These are phyloP conservation scores for Tympanuchus pallidicinctus DNA, from an alignment of 2,113 vertebrate genomes.

Conservation along the genomic window DNA sequence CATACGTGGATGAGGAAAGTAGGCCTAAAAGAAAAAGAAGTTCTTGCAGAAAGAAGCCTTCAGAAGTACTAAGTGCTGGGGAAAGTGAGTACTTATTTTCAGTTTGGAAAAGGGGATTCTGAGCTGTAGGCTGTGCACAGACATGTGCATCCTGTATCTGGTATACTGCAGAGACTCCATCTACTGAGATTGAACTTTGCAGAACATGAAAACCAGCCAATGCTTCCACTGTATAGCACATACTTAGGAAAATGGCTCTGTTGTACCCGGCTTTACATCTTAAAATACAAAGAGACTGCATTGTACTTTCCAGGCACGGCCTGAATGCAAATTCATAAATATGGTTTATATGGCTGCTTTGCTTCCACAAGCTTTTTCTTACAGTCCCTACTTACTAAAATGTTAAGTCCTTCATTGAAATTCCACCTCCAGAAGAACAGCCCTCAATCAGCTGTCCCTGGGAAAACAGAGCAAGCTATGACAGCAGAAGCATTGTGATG, in stretches of 20 bases:
- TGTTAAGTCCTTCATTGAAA: conserved; percentile 48
- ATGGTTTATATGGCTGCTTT: not conserved
- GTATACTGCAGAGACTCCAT: not conserved
- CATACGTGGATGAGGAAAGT: not conserved
- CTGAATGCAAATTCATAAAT: conserved; percentile 15
- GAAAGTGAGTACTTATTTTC: not conserved
- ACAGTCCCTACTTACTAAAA: conserved; percentile 17
- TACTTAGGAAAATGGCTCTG: conserved; percentile 23
- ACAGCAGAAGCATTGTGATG: conserved; percentile 38
- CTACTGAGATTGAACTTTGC: not conserved
- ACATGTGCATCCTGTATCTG: not conserved
- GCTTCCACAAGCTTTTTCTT: conserved; percentile 5
- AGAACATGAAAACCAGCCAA: not conserved
- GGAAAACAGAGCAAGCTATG: not conserved
- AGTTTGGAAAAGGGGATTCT: not conserved
- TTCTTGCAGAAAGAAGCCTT: not conserved
- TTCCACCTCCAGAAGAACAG: conserved; percentile 58
- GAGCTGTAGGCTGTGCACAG: not conserved
- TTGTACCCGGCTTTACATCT: conserved; percentile 32
- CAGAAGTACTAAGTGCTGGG: not conserved
- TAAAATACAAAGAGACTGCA: conserved; percentile 25
- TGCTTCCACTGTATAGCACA: not conserved
- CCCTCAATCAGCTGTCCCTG: not conserved
- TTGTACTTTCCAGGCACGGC: conserved; percentile 35
- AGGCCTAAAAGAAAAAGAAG: not conserved